Base-by-base conservation (phyloP, 2,888 invertebrate species). In the Zygaena filipendulae region DNA sequence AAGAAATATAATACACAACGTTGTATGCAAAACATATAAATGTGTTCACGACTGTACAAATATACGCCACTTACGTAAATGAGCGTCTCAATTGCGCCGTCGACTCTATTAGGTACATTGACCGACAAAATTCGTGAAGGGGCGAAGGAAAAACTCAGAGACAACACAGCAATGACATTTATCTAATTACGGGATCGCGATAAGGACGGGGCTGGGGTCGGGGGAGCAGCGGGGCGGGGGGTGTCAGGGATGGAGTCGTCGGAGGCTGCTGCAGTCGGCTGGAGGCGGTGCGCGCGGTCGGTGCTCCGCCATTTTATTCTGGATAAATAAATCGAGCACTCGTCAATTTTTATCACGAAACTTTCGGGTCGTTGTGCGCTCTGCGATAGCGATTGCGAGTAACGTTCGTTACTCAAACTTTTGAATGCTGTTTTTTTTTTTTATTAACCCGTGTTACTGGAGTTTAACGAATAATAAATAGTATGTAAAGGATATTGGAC, bases 171-270 rank as follows among this genome's bases (percentile, higher is more conserved):
- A 63, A 67, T 72, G 72, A 72, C 74, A 75, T 72, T 75, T 69
- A 74, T 77, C 75, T 77, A 75, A 77, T 77, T 77, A 77, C 59
- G 64, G 62, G 52, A 67, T 68, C 68, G 69, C 63, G 75, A 72
- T 72, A 70, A 66, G 60, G 57, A 58, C 44, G 51, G 40, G 43
- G 33, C 47, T 45, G 58, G 54, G 55, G 47, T 39, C 41, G 42
- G 51, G 42, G 40, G 36, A 38, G 40, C 38, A 48, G 46, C 42
- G 36, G 38, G 41, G 36, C 36, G 33, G 47, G 49, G 48, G 44
- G 47, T 43, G 39, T n/a, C n/a, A 41, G 43, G 46, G 43, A 43
- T 38, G 43, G 42, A 38, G 45, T 43, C 46, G 45, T 34, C 44
- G 49, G 21, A 21, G 51, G 52, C 59, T 49, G 53, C 60, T 62